A percentile compares a stretch with the other conserved stretches of the same genome.
These are phyloP conservation scores for Drosophila punjabiensis DNA, from an alignment of 1,140 invertebrate genomes.

Conservation along the genomic window DNA sequence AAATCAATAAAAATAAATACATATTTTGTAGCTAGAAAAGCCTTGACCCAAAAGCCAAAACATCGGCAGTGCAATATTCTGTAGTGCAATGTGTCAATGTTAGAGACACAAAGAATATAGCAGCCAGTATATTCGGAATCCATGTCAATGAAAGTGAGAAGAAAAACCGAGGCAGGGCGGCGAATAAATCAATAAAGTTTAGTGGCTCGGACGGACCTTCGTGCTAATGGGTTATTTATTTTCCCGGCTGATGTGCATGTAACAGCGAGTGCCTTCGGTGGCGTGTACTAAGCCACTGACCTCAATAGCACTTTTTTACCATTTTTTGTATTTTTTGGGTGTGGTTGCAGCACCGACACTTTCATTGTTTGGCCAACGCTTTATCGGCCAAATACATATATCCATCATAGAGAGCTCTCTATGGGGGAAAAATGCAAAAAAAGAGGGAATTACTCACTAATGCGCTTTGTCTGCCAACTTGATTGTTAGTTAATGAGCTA, in stretches of 20 bases:
- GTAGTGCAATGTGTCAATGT: conserved; percentile 51
- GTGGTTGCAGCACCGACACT: conserved; percentile 68
- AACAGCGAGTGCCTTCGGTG: conserved; percentile 41
- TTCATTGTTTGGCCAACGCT: conserved; percentile 66
- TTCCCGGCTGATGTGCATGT: conserved; percentile 48
- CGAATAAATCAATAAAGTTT: conserved; percentile 73
- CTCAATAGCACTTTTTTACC: conserved; percentile 65
- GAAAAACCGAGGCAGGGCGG: conserved; percentile 51
- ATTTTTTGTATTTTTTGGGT: conserved; percentile 27
- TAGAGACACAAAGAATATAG: conserved; percentile 26
- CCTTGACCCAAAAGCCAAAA: conserved; percentile 29
- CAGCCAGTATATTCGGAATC: conserved; percentile 29
- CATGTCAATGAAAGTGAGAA: conserved; percentile 75
- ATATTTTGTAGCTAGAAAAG: conserved; percentile 2
- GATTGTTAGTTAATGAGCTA: conserved; percentile 73
- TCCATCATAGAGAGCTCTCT: conserved; percentile 18
- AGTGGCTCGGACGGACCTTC: conserved; percentile 61
- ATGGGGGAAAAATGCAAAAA: conserved; percentile 41
- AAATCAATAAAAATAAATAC: conserved; percentile 32
- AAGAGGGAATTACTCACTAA: conserved; percentile 68
- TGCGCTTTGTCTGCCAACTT: conserved; percentile 69
- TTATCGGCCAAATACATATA: conserved; percentile 54
- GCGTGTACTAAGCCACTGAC: conserved; percentile 76
- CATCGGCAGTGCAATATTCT: conserved; percentile 29
- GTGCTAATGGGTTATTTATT: conserved; percentile 82